phyloP scores from a whole-genome alignment of 2,113 vertebrate species.

The Stegostoma tigrinum region DNA sequence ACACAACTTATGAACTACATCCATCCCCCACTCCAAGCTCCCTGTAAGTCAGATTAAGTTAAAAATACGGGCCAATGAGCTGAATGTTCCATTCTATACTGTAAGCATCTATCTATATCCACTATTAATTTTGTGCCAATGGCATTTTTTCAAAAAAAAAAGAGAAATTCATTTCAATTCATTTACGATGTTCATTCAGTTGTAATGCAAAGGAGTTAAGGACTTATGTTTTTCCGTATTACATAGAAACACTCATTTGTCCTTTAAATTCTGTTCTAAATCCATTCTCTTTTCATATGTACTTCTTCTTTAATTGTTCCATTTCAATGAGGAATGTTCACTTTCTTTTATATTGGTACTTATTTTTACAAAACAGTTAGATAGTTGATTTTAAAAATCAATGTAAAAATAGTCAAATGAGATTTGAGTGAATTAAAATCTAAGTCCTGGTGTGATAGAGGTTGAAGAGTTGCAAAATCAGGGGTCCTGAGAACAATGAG shows the following conservation, averaged over 20 bases:
- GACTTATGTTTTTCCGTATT: background rate
- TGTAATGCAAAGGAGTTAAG: background rate
- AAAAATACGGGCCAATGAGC: background rate
- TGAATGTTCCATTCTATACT: background rate
- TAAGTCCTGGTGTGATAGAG: background rate
- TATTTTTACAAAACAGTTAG: background rate
- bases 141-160: background rate
- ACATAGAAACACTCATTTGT: background rate
- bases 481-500: background rate
- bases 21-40: background rate
- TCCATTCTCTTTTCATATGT: background rate
- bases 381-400: background rate
- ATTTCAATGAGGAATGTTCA: background rate
- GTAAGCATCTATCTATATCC: background rate
- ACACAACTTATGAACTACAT: no score
- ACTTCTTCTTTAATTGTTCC: background rate
- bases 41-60: background rate
- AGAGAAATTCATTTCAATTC: background rate
- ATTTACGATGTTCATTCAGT: background rate
- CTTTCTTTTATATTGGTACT: background rate
- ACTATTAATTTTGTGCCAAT: background rate
- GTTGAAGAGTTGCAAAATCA: background rate
- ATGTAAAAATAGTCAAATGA: background rate
- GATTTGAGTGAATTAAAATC: no score
- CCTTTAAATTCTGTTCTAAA: background rate